Percentiles rank a stretch among this genome's conserved stretches.
Evolutionary conservation across 2,797 vertebrate species (phyloP).

Genomic region (Protosalanx chinensis): DNA sequence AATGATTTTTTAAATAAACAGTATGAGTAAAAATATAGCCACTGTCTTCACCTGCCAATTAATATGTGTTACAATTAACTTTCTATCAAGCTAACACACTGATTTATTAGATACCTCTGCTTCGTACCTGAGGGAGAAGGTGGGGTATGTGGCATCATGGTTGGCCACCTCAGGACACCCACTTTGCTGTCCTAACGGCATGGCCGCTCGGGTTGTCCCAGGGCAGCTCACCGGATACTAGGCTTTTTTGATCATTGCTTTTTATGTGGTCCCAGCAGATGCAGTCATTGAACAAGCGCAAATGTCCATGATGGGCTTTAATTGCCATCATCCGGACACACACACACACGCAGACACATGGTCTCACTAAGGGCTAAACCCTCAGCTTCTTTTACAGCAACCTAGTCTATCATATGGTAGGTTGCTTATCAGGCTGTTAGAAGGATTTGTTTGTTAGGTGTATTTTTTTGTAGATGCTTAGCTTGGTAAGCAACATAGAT

Average conservation of each 20-base stretch:
- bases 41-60: too few species aligned
- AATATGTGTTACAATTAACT: neutral
- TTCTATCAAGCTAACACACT: constrained; percentile 26
- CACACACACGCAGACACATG: neutral
- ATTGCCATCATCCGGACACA: constrained; percentile 15
- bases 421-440: too few species aligned
- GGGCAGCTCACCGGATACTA: constrained; percentile 15
- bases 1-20: neutral
- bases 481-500: too few species aligned
- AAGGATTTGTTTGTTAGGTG: neutral
- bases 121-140: constrained; percentile 23
- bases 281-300: neutral
- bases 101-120: constrained; percentile 43
- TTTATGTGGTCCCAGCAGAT: constrained; percentile 5
- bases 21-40: too few species aligned
- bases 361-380: too few species aligned
- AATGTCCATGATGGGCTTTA: constrained; percentile 12
- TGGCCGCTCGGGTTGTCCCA: constrained; percentile 19
- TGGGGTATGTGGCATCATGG: neutral
- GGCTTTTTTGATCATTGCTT: constrained; percentile 27
- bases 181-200: constrained; percentile 30
- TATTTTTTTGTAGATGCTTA: too few species aligned
- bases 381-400: too few species aligned
- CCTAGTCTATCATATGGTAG: too few species aligned
- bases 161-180: constrained; percentile 51